Base-by-base conservation (phyloP, 2,888 invertebrate genomes). In the Pyrrhosoma nymphula region DNA sequence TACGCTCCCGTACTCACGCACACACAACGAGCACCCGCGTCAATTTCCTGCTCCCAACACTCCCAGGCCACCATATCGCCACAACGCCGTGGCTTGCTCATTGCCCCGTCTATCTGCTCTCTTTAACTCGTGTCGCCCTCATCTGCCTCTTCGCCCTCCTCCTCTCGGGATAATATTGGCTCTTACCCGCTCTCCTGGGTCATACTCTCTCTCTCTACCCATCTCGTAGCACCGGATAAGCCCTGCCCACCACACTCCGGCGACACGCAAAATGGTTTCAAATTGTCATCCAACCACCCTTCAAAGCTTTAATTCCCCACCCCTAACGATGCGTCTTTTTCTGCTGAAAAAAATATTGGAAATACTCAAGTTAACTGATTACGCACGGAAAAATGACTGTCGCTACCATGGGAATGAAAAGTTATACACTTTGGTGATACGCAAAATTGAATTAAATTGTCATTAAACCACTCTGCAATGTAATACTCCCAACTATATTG, bases 31-130 rank as follows among this genome's bases (percentile, higher is more conserved):
- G 39, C 63, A 63, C 56, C 20, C 91, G 60, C 91, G 39, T 91
- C 91, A 91, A 91, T 91, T 91, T 91, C 91, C 91, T 91, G 63
- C 91, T 91, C 39, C 60, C 91, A 69, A 60, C 39, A 39, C 91
- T 69, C 56, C 89, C 89, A 23, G 18, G 23, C 89, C 89, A 56
- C 47, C 56, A 26, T n/a, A 55, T 14, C 82, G 35, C 35, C 82
- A 16, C 82, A 14, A n/a, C n/a, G n/a, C n/a, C n/a, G n/a, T n/a
- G n/a, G n/a, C n/a, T 0, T 30, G 16, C 75, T 35, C 75, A 12
- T n/a, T 30, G 14, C 30, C 75, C 82, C 30, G 30, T 3, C 16
- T n/a, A 10, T 0, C 30, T 82, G 2, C 26, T 8, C 82, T 3
- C 30, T 14, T 82, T 35, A 10, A n/a, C 18, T 30, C 75, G 6